Base-by-base conservation (phyloP, 1,140 invertebrate genomes). In the Lepidurus arcticus region DNA sequence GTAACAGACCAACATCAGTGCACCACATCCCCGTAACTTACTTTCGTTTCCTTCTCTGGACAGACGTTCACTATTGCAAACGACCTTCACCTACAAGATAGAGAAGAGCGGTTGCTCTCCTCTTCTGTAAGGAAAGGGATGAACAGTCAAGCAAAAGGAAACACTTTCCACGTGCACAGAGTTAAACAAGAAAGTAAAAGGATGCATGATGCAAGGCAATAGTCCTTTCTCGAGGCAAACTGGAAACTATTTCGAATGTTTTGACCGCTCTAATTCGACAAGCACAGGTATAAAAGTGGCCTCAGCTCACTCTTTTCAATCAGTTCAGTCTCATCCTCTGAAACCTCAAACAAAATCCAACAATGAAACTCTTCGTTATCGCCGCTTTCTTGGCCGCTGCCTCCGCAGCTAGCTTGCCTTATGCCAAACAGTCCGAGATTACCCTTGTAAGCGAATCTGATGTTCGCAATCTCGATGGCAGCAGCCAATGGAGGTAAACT, bases 331-430 rank as follows among this genome's bases (percentile, higher is more conserved):
- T 16, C 53, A 65, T 65, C 53, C 16, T 65, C 53, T 65, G 9
- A 9, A 65, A 9, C 13, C 21, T 16, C 53, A 0, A 65, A 1
- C 21, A 65, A 13, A 5, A 13, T 65, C 13, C 53, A 65, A 65
- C 53, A 13, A 65, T 65, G 53, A 65, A 65, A 65, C 8, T 65
- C 53, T 76, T 76, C 43, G n/a, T 76, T 11, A 44, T 76, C 44
- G 44, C 75, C 75, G 75, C 75, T 21, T 21, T 76, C 43, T 76
- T 76, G 75, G 75, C 75, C 44, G 75, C 47, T 76, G 75, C 75
- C 45, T 44, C 44, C 43, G 75, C 75, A 13, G 75, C 44, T 44
- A 9, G 21, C 53, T 65, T 65, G 53, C 53, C 53, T 9, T 65
- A 65, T 4, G 44, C 44, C 13, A 42, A 76, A 44, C 24, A 26